Evolutionary conservation across 1,140 invertebrate genomes (phyloP).

Genomic region (Diabrotica undecimpunctata): DNA sequence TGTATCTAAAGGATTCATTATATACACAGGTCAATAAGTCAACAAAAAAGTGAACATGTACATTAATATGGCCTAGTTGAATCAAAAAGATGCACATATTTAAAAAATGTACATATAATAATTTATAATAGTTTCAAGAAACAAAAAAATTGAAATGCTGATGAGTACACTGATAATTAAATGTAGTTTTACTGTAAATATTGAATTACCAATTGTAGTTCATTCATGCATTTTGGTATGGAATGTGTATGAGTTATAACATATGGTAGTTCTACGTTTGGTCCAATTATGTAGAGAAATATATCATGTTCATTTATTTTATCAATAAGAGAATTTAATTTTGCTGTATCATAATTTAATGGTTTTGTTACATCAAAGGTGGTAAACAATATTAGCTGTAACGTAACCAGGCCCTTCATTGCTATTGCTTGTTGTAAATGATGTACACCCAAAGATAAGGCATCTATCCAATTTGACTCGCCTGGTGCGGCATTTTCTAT

Average conservation of each 20-base stretch:
- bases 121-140: no score
- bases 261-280: conserved; percentile 21
- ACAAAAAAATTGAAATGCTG: no score
- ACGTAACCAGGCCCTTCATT: conserved; percentile 22
- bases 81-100: no score
- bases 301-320: conserved; percentile 22
- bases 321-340: conserved; percentile 13
- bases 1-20: no score
- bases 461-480: conserved; percentile 26
- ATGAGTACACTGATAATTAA: no score
- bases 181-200: no score
- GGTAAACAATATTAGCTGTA: conserved; percentile 26
- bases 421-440: conserved; percentile 21
- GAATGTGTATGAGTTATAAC: conserved; percentile 19
- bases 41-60: no score
- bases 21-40: no score
- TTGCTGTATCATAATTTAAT: background rate
- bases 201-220: conserved; percentile 12
- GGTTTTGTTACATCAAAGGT: conserved; percentile 14
- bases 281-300: conserved; percentile 32
- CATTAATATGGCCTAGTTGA: no score
- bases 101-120: no score
- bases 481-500: conserved; percentile 16
- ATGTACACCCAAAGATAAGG: conserved; percentile 22
- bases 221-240: conserved; percentile 26